These are phyloP conservation scores for Gymnarchus niloticus DNA, from an alignment of 2,113 vertebrate genomes.

Conservation along the genomic window DNA sequence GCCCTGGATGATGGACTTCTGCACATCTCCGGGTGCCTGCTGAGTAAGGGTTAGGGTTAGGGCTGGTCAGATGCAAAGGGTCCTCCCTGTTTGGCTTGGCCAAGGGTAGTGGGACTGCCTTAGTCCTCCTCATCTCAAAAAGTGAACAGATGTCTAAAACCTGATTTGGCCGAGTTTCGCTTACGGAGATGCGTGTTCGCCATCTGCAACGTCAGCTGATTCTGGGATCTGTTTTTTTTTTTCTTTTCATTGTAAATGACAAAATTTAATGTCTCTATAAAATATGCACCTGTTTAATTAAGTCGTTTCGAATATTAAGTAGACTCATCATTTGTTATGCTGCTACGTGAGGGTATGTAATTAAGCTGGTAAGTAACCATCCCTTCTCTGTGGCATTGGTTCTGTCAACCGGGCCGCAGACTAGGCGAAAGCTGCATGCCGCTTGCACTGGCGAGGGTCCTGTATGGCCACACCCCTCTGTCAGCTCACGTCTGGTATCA, in stretches of 20 bases:
- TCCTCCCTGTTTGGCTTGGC: background rate
- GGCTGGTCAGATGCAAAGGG: background rate
- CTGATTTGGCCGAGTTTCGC: background rate
- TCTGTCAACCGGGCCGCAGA: background rate
- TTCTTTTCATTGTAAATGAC: no score
- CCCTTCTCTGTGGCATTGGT: background rate
- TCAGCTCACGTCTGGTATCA: background rate
- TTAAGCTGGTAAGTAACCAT: background rate
- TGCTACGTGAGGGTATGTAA: background rate
- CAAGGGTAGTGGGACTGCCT: background rate
- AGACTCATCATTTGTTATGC: background rate
- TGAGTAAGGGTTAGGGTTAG: background rate
- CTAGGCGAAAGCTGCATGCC: background rate
- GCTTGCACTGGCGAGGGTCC: background rate
- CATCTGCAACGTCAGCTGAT: no score
- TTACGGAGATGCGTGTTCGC: background rate
- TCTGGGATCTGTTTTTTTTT: no score
- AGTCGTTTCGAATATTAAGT: background rate
- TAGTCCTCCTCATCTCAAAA: background rate
- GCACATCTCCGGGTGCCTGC: conserved; percentile 37
- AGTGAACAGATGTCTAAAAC: background rate
- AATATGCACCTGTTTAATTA: background rate
- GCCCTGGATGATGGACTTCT: conserved; percentile 51
- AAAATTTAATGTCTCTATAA: background rate
- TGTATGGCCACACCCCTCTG: background rate